Conservation (phyloP, 1,140 invertebrate genomes). For the Brachionus rubens region DNA sequence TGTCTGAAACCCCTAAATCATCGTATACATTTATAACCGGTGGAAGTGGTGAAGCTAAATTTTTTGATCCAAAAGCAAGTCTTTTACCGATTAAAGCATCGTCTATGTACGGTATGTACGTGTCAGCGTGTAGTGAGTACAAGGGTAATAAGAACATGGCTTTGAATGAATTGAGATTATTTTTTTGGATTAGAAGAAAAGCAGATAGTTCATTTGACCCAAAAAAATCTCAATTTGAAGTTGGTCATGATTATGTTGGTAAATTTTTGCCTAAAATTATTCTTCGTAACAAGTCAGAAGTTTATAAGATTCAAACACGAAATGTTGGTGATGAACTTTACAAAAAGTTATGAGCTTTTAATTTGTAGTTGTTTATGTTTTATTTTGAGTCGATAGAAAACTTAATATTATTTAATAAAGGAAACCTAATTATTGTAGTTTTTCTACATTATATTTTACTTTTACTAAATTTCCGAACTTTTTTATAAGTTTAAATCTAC, state of each 20-base stretch:
- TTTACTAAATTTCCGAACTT: too few species aligned
- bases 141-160: constrained; percentile 41
- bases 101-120: constrained; percentile 32
- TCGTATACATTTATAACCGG: constrained; percentile 35
- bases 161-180: constrained; percentile 22
- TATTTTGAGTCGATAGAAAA: too few species aligned
- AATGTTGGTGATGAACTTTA: constrained; percentile 37
- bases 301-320: constrained; percentile 34
- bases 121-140: constrained; percentile 25
- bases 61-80: constrained; percentile 39
- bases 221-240: constrained; percentile 31
- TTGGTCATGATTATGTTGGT: constrained; percentile 42
- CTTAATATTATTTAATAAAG: too few species aligned
- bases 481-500: too few species aligned
- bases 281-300: not conserved
- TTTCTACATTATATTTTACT: too few species aligned
- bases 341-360: constrained; percentile 24
- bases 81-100: constrained; percentile 25
- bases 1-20: constrained; percentile 34
- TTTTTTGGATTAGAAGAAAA: constrained; percentile 38
- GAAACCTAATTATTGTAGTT: too few species aligned
- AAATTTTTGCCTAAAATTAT: constrained; percentile 43
- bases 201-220: constrained; percentile 39
- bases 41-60: constrained; percentile 35
- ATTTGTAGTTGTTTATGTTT: too few species aligned